These are phyloP conservation scores for Diarsia mendica DNA, from an alignment of 2,888 invertebrate species.

Conservation along the genomic window DNA sequence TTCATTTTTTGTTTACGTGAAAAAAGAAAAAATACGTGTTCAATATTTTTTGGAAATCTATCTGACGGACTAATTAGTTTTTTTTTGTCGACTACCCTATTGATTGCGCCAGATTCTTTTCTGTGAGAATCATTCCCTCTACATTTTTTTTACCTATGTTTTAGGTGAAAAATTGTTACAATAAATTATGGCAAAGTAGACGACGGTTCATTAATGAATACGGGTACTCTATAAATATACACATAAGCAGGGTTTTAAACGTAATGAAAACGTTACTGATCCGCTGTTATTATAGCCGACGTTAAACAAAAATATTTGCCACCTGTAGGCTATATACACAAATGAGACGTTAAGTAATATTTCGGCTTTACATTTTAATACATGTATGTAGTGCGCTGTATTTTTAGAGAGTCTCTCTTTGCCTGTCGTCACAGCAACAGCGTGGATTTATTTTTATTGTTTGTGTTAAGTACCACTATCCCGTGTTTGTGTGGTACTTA, in stretches of 20 bases:
- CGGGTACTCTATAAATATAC: slow-evolving; percentile 16
- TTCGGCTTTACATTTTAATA: slow-evolving; percentile 9
- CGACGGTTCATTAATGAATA: neutral
- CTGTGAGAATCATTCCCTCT: neutral
- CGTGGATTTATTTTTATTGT: slow-evolving; percentile 21
- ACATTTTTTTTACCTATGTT: neutral
- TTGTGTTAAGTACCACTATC: neutral
- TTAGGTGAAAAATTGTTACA: neutral
- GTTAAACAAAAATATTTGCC: slow-evolving; percentile 28
- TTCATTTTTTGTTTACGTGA: no score
- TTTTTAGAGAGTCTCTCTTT: slow-evolving; percentile 8
- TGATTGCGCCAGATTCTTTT: neutral
- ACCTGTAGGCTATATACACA: slow-evolving; percentile 24
- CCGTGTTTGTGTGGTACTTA: neutral
- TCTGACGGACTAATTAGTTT: no score
- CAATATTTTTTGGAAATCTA: no score
- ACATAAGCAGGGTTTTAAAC: slow-evolving; percentile 13
- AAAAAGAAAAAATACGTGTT: no score
- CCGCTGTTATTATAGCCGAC: neutral
- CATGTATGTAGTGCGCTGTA: slow-evolving; percentile 10
- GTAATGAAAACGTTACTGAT: slow-evolving; percentile 36
- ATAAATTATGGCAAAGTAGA: neutral
- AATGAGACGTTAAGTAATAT: slow-evolving; percentile 2
- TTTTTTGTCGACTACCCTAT: no score
- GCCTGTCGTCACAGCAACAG: neutral